Base-by-base conservation (phyloP, 1,140 invertebrate species). In the Nasonia giraulti region DNA sequence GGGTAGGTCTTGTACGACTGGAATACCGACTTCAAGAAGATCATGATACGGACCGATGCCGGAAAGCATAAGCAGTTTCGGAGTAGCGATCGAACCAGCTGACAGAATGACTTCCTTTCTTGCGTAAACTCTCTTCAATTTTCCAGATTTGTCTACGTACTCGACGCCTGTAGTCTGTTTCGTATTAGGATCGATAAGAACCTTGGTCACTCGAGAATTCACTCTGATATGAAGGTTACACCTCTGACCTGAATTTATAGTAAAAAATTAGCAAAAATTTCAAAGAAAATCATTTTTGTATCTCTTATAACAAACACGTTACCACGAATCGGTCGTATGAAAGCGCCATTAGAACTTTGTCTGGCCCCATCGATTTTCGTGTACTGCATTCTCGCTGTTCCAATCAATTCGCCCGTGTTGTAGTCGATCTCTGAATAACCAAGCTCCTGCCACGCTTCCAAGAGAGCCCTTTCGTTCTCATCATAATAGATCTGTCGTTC, bases 161-260 rank as follows among this genome's bases (percentile, higher is more conserved):
- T 87, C 86, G 50, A 82, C 71, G 17, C 81, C 81, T 0, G 10
- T 23, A 10, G 73, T 27, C 37, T 8, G 23, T 23, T 62, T 76
- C 31, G 81, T 93, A 12, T 87, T 66, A 10, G 89, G 80, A 86
- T 96, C 93, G 85, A 96, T 94, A 12, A 92, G 69, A 31, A 94
- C 88, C 87, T 91, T 90, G 23, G 94, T 96, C 0, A 95, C 96
- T 79, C 95, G 94, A 0, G 96, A 94, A 76, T 95, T 94, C 7
- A 94, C 95, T 68, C 95, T 91, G 5, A 97, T 94, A 76, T 94
- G 92, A 37, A 98, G 91, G 91, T 98, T 98, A 11, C 91, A 91
- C 76, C 97, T 71, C 47, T 50, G 23, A 11, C 50, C 71, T 17
- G 69, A 40, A 17, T 75, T 74, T 10, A 44, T 44, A 5, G n/a